Conservation (phyloP, 1,140 invertebrate genomes). For the Calephelis nemesis region DNA sequence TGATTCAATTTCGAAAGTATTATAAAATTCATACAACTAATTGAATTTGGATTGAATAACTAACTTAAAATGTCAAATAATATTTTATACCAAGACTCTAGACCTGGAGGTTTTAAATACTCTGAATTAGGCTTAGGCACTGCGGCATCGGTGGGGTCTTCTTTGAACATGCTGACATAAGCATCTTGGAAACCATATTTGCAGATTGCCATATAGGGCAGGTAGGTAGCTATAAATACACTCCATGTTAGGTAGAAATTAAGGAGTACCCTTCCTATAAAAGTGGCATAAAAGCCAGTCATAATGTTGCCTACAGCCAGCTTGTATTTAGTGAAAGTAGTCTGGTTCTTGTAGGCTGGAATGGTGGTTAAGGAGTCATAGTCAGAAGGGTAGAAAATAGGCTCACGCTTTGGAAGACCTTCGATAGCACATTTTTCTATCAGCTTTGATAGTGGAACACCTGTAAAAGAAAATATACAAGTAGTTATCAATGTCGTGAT, state of each 20-base stretch:
- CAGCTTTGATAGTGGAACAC: slow-evolving; percentile 29
- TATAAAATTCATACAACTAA: too few species aligned
- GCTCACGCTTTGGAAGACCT: slow-evolving; percentile 24
- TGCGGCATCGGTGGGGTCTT: slow-evolving; percentile 32
- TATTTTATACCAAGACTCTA: slow-evolving; percentile 31
- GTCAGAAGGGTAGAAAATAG: slow-evolving; percentile 32
- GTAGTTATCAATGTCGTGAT: neutral
- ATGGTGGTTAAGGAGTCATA: slow-evolving; percentile 32
- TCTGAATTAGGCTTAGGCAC: slow-evolving; percentile 34
- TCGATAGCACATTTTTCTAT: slow-evolving; percentile 35
- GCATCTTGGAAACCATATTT: slow-evolving; percentile 34
- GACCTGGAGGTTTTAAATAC: slow-evolving; percentile 30
- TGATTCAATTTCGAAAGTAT: too few species aligned
- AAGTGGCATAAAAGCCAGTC: slow-evolving; percentile 29
- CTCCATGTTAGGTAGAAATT: slow-evolving; percentile 30
- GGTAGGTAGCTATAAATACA: slow-evolving; percentile 28
- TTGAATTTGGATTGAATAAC: too few species aligned
- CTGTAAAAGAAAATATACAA: slow-evolving; percentile 26
- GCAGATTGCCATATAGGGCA: slow-evolving; percentile 35
- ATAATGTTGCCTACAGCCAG: slow-evolving; percentile 24
- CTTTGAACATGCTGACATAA: slow-evolving; percentile 34
- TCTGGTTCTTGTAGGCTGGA: slow-evolving; percentile 33
- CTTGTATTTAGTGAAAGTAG: slow-evolving; percentile 33
- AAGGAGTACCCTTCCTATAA: slow-evolving; percentile 33
- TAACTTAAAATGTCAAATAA: slow-evolving; percentile 26